Evolutionary conservation across 1,140 invertebrate genomes (phyloP), one percentile per base, ranked within the genome.

Genomic region (Drosophila triauraria): DNA sequence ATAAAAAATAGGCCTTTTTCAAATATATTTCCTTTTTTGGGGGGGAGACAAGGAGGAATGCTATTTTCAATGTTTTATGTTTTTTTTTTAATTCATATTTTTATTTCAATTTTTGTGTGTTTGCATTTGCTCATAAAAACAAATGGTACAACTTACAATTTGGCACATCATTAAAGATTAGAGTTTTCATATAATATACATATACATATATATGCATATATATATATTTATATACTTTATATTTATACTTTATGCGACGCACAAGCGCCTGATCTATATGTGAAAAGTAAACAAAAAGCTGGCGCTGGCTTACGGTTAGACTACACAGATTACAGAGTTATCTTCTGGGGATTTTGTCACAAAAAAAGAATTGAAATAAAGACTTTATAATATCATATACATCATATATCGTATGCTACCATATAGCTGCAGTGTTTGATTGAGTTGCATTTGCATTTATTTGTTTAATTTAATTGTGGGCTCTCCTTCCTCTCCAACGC

Each of bases 111-210:
- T 85, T 85, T 64, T 71, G 60, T 86, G 60, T 67, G 42, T 90
- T 82, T 82, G 72, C 69, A 86, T 82, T 80, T 91, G 79, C 63
- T 82, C 81, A 83, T 85, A 88, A 86, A 91, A 91, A 91, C 80
- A 87, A 91, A 86, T 82, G 86, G 57, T 82, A 80, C 87, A 91
- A 91, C 87, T 87, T 91, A 91, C 90, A 91, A 91, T 91, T 91
- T 91, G 90, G 90, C 90, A 91, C 90, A 91, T 90, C 67, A 86
- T 91, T 90, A 81, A 86, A 81, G 82, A 90, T 91, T 88, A 90
- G 86, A 75, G 71, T 82, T 85, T 82, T 61, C 70, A 77, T 80
- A 74, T 82, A 79, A 69, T 78, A 85, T 86, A 79, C 75, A 72
- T 65, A 71, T 75, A 53, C 35, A 54, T 54, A 54, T 51, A 69